Evolutionary conservation across 1,140 invertebrate species (phyloP).

Genomic region (Cardiocondyla obscurior): DNA sequence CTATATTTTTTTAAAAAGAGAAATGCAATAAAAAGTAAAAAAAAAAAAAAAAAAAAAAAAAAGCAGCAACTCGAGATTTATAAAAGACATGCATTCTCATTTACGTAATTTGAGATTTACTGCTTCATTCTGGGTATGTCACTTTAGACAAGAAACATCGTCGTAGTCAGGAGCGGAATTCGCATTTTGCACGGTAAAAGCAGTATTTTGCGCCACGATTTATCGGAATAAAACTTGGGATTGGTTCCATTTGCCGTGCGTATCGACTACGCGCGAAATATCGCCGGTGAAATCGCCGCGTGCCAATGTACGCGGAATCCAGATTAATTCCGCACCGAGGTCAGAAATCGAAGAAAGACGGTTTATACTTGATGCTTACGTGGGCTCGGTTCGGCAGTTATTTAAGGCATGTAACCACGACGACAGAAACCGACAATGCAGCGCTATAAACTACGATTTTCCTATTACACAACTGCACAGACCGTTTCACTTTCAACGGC

Average conservation of each 20-base stretch:
- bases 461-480: slow-evolving; percentile 25
- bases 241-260: not conserved
- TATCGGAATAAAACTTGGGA: slow-evolving; percentile 46
- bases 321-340: slow-evolving; percentile 36
- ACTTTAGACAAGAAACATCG: slow-evolving; percentile 45
- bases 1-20: not conserved
- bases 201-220: slow-evolving; percentile 49
- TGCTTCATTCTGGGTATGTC: slow-evolving; percentile 11
- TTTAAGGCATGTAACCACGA: slow-evolving; percentile 31
- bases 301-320: slow-evolving; percentile 39
- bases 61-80: slow-evolving; percentile 19
- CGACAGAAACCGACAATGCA: slow-evolving; percentile 13
- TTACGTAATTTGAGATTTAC: slow-evolving; percentile 43
- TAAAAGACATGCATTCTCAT: slow-evolving; percentile 43
- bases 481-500: slow-evolving; percentile 37
- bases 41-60: not conserved
- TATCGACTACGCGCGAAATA: slow-evolving; percentile 29
- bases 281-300: slow-evolving; percentile 37
- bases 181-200: slow-evolving; percentile 7
- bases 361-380: slow-evolving; percentile 46
- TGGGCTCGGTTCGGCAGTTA: slow-evolving; percentile 12
- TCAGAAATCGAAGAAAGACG: slow-evolving; percentile 21
- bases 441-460: slow-evolving; percentile 42
- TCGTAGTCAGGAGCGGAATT: slow-evolving; percentile 6
- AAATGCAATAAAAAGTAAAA: slow-evolving; percentile 7